These are phyloP conservation scores for Epinephelus malabaricus DNA, from an alignment of 2,797 vertebrate species.

Conservation along the genomic window DNA sequence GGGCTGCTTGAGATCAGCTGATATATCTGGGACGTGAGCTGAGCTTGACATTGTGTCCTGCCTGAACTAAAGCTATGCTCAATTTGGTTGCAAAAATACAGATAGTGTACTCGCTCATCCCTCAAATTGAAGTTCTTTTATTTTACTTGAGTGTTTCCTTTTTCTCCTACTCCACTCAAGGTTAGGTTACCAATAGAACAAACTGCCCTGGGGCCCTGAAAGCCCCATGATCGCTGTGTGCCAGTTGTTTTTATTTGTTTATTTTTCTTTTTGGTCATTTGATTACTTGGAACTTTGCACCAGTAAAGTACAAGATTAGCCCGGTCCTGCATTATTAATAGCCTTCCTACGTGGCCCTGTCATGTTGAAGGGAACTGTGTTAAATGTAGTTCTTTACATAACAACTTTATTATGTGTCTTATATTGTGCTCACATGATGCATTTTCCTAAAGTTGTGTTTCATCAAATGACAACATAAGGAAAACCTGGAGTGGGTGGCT, in stretches of 20 bases:
- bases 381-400: background rate
- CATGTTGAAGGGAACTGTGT: background rate
- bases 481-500: background rate
- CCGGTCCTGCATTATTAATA: background rate
- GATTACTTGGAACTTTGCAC: background rate
- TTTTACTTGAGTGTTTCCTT: background rate
- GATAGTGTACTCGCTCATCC: no score
- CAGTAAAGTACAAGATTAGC: background rate
- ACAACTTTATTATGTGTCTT: background rate
- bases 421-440: background rate
- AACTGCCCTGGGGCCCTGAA: background rate
- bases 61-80: no score
- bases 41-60: no score
- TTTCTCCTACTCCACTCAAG: background rate
- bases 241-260: no score
- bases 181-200: background rate
- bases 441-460: background rate
- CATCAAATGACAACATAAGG: background rate
- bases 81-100: no score
- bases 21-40: no score
- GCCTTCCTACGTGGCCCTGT: background rate
- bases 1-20: no score
- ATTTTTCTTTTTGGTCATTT: background rate
- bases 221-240: background rate
- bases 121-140: background rate